Percentiles rank a stretch among this genome's conserved stretches.
phyloP scores from a whole-genome alignment of 1,140 invertebrate genomes.

The Neodiprion fabricii region DNA sequence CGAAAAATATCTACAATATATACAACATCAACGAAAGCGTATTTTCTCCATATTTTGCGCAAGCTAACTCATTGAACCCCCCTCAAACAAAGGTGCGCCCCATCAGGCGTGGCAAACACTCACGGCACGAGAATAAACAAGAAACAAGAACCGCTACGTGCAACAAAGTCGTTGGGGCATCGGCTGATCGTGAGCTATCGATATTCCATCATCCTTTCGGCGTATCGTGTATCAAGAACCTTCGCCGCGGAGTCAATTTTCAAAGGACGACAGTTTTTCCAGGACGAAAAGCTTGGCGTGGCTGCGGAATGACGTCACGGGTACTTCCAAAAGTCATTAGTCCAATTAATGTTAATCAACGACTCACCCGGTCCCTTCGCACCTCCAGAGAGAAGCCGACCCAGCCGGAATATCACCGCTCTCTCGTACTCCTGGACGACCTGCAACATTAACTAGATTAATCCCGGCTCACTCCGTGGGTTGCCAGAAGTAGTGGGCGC shows the following conservation, averaged over 20 bases:
- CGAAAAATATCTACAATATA: no score
- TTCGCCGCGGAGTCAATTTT: neutral
- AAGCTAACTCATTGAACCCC: no score
- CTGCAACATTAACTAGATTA: slow-evolving; percentile 59
- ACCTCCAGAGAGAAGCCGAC: slow-evolving; percentile 84
- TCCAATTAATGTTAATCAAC: slow-evolving; percentile 15
- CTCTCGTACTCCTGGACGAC: slow-evolving; percentile 91
- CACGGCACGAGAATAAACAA: no score
- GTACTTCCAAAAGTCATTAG: neutral
- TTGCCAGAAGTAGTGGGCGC: no score
- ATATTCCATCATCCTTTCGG: neutral
- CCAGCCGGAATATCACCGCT: slow-evolving; percentile 89
- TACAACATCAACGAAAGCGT: no score
- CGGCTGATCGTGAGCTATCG: neutral
- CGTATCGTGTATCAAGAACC: neutral
- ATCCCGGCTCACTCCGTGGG: neutral
- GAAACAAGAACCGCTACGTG: no score
- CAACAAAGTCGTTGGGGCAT: no score
- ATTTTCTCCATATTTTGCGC: no score
- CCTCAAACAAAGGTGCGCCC: no score
- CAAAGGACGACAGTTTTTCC: neutral
- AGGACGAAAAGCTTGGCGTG: no score
- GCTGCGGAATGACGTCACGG: no score
- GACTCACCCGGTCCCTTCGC: slow-evolving; percentile 86
- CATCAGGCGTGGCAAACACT: no score